Evolutionary conservation across 1,140 invertebrate genomes (phyloP).

Genomic region (Leptinotarsa texana): DNA sequence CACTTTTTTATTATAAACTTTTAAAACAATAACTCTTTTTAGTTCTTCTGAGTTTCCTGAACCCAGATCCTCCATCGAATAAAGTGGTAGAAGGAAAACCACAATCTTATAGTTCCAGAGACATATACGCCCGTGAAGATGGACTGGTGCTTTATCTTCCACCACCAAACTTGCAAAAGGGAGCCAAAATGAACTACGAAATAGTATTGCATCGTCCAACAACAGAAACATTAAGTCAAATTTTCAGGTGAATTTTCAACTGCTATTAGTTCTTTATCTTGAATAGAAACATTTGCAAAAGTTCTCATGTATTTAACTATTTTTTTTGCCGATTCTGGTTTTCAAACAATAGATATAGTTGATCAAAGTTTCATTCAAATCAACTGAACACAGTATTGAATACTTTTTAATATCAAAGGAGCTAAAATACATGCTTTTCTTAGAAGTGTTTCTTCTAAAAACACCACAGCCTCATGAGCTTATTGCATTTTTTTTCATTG

Average conservation of each 20-base stretch:
- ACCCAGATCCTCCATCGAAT: constrained; percentile 60
- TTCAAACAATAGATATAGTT: too few species aligned
- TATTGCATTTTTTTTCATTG: too few species aligned
- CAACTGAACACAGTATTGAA: too few species aligned
- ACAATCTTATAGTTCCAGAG: constrained; percentile 67
- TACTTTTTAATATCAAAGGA: too few species aligned
- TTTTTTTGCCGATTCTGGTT: too few species aligned
- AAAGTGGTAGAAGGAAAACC: constrained; percentile 69
- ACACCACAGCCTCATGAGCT: too few species aligned
- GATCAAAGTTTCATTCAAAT: too few species aligned
- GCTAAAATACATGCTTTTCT: too few species aligned
- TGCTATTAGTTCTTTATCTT: not conserved
- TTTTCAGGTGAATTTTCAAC: constrained; percentile 64
- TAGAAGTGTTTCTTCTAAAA: too few species aligned
- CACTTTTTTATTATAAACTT: not conserved
- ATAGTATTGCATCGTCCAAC: constrained; percentile 74
- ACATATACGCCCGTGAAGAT: constrained; percentile 69
- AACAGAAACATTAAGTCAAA: constrained; percentile 65
- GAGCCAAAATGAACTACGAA: constrained; percentile 65
- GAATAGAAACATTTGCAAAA: not conserved
- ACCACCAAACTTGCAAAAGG: constrained; percentile 56
- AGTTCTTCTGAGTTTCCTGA: constrained; percentile 60
- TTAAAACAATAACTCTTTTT: constrained; percentile 27
- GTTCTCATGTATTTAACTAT: not conserved
- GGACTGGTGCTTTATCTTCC: constrained; percentile 70